Percentiles rank a stretch among this genome's conserved stretches.
Conservation (phyloP, 2,797 vertebrate species). For the Catostomus latipinnis region DNA sequence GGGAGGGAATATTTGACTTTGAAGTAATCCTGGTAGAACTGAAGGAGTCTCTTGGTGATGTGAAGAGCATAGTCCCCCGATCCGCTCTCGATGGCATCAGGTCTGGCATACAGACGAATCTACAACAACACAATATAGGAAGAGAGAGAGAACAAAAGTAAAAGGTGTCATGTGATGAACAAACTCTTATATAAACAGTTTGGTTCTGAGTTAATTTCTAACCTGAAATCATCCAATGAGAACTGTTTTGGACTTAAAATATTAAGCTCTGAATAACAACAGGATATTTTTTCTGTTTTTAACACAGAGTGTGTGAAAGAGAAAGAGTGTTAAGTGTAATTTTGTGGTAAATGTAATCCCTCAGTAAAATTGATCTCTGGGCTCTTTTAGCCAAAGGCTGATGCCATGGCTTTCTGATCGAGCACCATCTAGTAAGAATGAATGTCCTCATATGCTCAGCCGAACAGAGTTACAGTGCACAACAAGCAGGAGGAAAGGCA, state of each 20-base stretch:
- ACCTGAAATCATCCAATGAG: neutral
- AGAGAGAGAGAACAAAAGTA: neutral
- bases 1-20: no score
- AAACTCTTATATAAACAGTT: neutral
- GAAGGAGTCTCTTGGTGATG: no score
- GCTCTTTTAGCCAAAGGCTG: slow-evolving; percentile 6
- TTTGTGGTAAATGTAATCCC: slow-evolving; percentile 30
- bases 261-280: neutral
- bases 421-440: neutral
- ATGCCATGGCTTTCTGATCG: no score
- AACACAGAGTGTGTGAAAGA: neutral
- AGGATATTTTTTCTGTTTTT: no score
- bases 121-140: slow-evolving; percentile 68
- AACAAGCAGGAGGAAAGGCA: slow-evolving; percentile 7
- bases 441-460: slow-evolving; percentile 14
- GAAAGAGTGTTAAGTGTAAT: slow-evolving; percentile 8
- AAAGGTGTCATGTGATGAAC: neutral
- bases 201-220: neutral
- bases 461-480: neutral
- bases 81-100: slow-evolving; percentile 87
- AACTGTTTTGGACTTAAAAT: slow-evolving; percentile 21
- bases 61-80: slow-evolving; percentile 54
- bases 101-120: slow-evolving; percentile 87
- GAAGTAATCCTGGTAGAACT: no score
- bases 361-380: slow-evolving; percentile 26